A percentile compares a stretch with the other conserved stretches of the same genome.
These are phyloP conservation scores for Pygoscelis antarcticus DNA, from an alignment of 2,113 vertebrate genomes.

Conservation along the genomic window DNA sequence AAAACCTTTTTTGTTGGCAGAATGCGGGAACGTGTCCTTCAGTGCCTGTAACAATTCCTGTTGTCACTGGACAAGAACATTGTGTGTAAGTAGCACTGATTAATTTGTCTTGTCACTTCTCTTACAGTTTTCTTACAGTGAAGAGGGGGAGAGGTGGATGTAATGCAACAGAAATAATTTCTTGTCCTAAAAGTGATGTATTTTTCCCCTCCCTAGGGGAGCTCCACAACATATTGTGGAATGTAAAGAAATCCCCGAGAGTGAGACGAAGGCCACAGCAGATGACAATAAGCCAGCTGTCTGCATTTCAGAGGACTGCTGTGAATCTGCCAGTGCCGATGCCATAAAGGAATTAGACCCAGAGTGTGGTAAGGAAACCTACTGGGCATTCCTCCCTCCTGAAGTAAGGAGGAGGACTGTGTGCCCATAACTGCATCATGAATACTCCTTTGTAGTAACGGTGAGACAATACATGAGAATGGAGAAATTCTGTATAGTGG, in stretches of 20 bases:
- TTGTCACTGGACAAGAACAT: background rate
- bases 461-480: background rate
- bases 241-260: background rate
- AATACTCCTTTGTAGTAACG: background rate
- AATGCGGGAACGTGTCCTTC: background rate
- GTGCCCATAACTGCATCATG: background rate
- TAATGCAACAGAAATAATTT: background rate
- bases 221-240: constrained; percentile 3
- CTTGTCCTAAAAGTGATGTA: background rate
- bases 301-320: background rate
- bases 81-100: constrained; percentile 49
- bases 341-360: background rate
- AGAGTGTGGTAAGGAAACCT: background rate
- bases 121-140: background rate
- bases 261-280: background rate
- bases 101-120: background rate
- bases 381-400: background rate
- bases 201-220: constrained; percentile 5
- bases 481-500: background rate
- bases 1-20: constrained; percentile 8
- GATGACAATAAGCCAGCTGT: background rate
- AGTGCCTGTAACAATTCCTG: background rate
- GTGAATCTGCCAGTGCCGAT: background rate
- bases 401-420: background rate
- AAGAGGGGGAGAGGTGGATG: too few relatives aligned